phyloP scores from a whole-genome alignment of 2,113 vertebrate genomes.

The Apteryx mantelli region DNA sequence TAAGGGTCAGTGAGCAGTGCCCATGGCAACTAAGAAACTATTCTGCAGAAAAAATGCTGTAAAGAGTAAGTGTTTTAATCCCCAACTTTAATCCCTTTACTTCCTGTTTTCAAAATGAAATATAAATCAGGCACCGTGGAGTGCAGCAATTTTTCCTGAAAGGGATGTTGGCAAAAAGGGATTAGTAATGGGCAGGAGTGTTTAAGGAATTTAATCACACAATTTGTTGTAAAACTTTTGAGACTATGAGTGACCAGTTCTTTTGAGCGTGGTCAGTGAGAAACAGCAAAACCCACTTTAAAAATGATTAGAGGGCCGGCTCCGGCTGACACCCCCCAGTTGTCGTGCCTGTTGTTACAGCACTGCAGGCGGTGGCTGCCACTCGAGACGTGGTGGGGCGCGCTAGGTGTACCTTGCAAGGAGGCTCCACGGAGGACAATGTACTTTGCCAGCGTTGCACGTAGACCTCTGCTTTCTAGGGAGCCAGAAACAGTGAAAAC shows the following conservation, averaged over 20 bases:
- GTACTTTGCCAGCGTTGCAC: not conserved
- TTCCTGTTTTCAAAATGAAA: constrained; percentile 84
- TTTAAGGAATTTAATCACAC: constrained; percentile 79
- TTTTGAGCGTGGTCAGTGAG: constrained; percentile 66
- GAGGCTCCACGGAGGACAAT: rapidly evolving
- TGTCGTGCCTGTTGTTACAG: constrained; percentile 34
- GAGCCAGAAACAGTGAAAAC: not conserved
- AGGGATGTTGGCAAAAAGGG: constrained; percentile 73
- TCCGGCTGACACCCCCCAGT: not conserved
- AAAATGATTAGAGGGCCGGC: constrained; percentile 39
- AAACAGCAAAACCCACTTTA: constrained; percentile 62
- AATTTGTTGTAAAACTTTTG: constrained; percentile 79
- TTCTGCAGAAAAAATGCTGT: constrained; percentile 72
- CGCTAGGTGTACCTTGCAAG: not conserved
- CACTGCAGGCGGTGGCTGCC: constrained; percentile 1
- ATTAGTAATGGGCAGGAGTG: constrained; percentile 75
- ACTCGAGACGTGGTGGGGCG: not conserved
- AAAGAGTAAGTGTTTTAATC: constrained; percentile 83
- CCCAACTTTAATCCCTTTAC: constrained; percentile 79
- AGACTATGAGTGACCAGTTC: constrained; percentile 62
- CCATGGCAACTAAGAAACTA: constrained; percentile 80
- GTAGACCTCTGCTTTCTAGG: constrained; percentile 1
- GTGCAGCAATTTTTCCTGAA: constrained; percentile 77
- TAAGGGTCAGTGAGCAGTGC: constrained; percentile 75
- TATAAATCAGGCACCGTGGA: constrained; percentile 79